Evolutionary conservation across 2,888 invertebrate species (phyloP), one percentile per base, ranked within the genome.

Genomic region (Tinea pellionella): DNA sequence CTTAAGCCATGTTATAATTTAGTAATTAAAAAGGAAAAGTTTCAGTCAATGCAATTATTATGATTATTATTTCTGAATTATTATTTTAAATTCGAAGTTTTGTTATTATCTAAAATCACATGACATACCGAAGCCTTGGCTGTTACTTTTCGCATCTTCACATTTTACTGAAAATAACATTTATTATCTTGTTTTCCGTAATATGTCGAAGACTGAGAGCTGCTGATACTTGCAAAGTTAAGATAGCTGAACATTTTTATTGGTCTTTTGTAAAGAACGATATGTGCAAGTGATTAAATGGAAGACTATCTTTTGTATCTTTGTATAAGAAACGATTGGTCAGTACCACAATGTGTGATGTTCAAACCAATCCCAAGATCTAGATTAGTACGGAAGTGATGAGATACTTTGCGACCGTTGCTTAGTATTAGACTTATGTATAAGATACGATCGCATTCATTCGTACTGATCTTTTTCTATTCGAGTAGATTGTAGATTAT

Each of bases 1-100:
- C 86, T 85, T 87, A 87, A 87, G 87, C 86, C 86, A 87, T 86
- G 85, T 86, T 86, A 77, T 85, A 80, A 82, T 86, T 82, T 86
- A 84, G 83, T 78, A 79, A 15, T 15, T 57, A 57, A 47, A 15
- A 12, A 42, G 13, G 61, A 61, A 56, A 61, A 57, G 60, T 56
- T 32, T 30, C 59, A 32, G 62, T 57, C 62, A 59, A 62, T 53
- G 62, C 61, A 13, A n/a, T 11, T 29, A 15, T 32, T 37, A 32
- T 47, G 13, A 47, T 47, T 47, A 4, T 2, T 47, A 47, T 15
- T 16, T 13, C 2, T 15, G 47, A 47, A n/a, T 47, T 9, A 47
- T 47, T 47, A 47, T 15, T 47, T 47, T 47, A 15, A 47, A 15
- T 47, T 16, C 8, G 1, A 47, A 47, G n/a, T 47, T 2, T 47